Base-by-base conservation (phyloP, 2,797 vertebrate genomes). In the Agapornis canus region DNA sequence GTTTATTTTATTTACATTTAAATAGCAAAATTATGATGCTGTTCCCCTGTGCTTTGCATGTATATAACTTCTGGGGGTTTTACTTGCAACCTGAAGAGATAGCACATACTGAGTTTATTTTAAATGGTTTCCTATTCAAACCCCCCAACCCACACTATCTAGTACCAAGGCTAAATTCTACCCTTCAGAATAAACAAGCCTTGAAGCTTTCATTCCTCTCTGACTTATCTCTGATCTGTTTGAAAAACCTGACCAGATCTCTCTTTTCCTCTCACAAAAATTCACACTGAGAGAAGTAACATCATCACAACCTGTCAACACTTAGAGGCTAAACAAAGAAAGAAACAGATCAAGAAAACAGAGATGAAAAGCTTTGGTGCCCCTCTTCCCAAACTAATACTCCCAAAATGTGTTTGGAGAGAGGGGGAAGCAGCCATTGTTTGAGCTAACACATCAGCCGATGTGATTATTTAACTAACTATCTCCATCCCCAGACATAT, bases 401-500 rank as follows among this genome's bases (percentile, higher is more conserved):
- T 86, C 82, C 56, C 82, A 52, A 97, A 95, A 90, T 29, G 11
- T 49, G 45, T 82, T 89, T 63, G 56, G 85, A 70, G 76, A 77
- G 91, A 68, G 60, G 49, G 51, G 52, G 68, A 63, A 83, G 68
- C 71, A 91, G 23, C 72, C 82, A 81, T 76, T 91, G 82, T 92
- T 94, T 82, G 89, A 95, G 89, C 90, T 90, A 61, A 92, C 86
- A 59, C 82, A 91, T 84, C 82, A 49, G 69, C 76, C 26, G 0
- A 8, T 88, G 89, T 51, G 89, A 81, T 92, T 94, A 93, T 94
- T 97, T 94, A 86, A 92, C 89, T 75, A 94, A 92, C 90, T 93
- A 83, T 92, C 95, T 95, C 84, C 86, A 75, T 96, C 96, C 96
- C 96, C 88, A 96, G 95, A 96, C 93, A 77, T 90, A 96, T 59